Base-by-base conservation (phyloP, 2,797 vertebrate genomes). In the Synaphobranchus kaupii region DNA sequence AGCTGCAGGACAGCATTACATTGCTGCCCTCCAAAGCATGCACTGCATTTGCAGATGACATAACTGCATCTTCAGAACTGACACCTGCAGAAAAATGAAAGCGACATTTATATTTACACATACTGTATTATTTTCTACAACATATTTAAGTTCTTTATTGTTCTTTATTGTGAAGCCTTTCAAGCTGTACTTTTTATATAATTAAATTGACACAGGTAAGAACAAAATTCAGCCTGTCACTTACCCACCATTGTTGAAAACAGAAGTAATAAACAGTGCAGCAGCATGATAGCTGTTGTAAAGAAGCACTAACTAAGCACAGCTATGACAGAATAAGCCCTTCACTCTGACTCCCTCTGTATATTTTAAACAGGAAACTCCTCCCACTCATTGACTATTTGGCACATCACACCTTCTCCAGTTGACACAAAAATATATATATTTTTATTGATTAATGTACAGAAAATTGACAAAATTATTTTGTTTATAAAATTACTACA, bases 1-100 rank as follows among this genome's bases (percentile, higher is more conserved):
- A 89, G 73, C 54, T 76, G 58, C 89, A 90, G 13, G 88, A 90
- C 9, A 86, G 39, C 4, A 8, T 48, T 25, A 88, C 25, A 73
- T 58, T 71, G 78, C 52, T 44, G 10, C 76, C 82, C 56, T 25
- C 83, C 13, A 44, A 60, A 13, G 28, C 85, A 78, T 85, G 56
- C 3, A 17, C 47, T 52, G 84, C 68, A 13, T n/a, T 81, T 34
- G 20, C 56, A 7, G 58, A n/a, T 71, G 88, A 68, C 76, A 20
- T 82, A 52, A 88, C 87, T 73, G 56, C 2, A 47, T 89, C 54
- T 44, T 2, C n/a, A 86, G 10, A 56, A 63, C 9, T 34, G 5
- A 9, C 71, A 22, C 58, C 88, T 90, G 58, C 58, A 84, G 78
- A 63, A 25, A 20, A 88, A 10, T 82, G 2, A 4, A 1, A 68